Conservation (phyloP, 1,140 invertebrate species). For the Drosophila kurseongensis region DNA sequence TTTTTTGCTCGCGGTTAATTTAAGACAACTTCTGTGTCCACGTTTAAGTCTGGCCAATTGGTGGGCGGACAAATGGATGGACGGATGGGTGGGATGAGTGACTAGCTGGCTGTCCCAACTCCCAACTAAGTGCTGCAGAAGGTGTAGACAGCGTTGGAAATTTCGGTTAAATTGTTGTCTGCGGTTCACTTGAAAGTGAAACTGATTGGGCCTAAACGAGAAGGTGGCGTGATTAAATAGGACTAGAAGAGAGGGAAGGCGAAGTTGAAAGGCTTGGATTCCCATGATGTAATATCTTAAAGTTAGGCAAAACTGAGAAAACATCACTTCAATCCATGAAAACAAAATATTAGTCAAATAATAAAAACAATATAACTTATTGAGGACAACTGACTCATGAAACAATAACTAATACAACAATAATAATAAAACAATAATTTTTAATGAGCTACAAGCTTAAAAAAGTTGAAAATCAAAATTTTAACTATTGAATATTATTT, state of each 20-base stretch:
- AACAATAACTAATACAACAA: too few relatives aligned
- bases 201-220: slow-evolving; percentile 34
- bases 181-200: slow-evolving; percentile 62
- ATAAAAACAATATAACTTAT: too few relatives aligned
- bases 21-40: slow-evolving; percentile 73
- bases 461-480: too few relatives aligned
- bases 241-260: not conserved
- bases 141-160: slow-evolving; percentile 34
- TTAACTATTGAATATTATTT: too few relatives aligned
- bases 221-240: slow-evolving; percentile 31
- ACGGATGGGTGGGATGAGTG: slow-evolving; percentile 30
- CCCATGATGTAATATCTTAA: too few relatives aligned
- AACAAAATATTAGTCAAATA: not conserved
- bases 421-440: too few relatives aligned
- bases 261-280: not conserved
- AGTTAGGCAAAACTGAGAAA: not conserved
- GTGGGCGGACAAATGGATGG: slow-evolving; percentile 44
- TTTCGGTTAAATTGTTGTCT: slow-evolving; percentile 33
- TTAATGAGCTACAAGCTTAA: too few relatives aligned
- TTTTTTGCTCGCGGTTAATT: slow-evolving; percentile 66
- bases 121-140: slow-evolving; percentile 44
- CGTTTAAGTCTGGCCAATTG: slow-evolving; percentile 40
- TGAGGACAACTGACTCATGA: too few relatives aligned
- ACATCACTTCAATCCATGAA: not conserved
- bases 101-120: slow-evolving; percentile 25